Evolutionary conservation across 2,797 vertebrate species (phyloP), one percentile per base, ranked within the genome.

Genomic region (Argyrosomus regius): DNA sequence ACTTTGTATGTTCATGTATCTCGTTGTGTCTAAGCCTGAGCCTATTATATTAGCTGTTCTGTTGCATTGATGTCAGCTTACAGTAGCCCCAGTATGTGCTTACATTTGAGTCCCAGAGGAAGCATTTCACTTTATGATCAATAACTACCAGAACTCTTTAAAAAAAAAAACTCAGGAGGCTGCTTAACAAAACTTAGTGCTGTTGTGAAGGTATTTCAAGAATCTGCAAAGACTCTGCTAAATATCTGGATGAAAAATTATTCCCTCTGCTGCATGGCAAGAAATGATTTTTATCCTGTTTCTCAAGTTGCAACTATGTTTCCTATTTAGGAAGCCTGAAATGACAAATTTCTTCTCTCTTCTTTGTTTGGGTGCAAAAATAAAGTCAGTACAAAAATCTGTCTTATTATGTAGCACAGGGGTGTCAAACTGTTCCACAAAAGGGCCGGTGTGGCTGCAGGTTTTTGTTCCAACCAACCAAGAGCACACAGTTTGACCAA

Each of bases 291-390:
- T 46, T 9, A 41, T 67, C 22, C 28, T 17, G 28, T 66, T 73
- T 35, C 39, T 14, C 18, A 46, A 46, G 54, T 35, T 59, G 35
- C 1, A 0, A 48, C 13, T 39, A 13, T 10, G 11, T 68, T 68
- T 53, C 20, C 41, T 24, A 54, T 62, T 2, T 9, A 62, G 50
- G 11, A 54, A 69, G 48, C 49, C 5, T 1, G 31, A 72, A 24
- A 66, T 31, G 1, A 67, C 45, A 59, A 24, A 7, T 80, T 43
- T 12, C 39, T 65, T 39, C 20, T 52, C 48, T 39, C 20, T 52
- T 28, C 14, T 57, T 70, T 49, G n/a, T 72, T 70, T 65, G 28
- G 22, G 35, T 50, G 26, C 11, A 10, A 64, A 65, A 80, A 70
- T 11, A 63, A 7, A 24, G 28, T 28, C 6, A 9, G 46, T 28